These are phyloP conservation scores for Dolichoris vasculosae DNA, from an alignment of 1,140 invertebrate species.

Conservation along the genomic window DNA sequence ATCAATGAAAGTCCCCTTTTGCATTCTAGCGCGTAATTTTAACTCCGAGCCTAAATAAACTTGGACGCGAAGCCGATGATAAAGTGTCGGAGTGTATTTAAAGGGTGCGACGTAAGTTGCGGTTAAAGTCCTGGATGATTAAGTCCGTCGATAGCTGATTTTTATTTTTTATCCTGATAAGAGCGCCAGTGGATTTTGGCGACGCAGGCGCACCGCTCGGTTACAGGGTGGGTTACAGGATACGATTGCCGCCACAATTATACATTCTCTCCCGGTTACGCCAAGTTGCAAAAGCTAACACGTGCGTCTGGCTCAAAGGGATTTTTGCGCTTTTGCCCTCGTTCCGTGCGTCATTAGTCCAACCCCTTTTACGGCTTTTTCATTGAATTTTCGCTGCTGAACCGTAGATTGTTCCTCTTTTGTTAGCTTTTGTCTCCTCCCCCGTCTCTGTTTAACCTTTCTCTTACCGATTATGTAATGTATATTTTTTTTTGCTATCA, in stretches of 20 bases:
- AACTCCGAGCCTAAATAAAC: constrained; percentile 42
- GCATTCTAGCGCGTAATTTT: constrained; percentile 35
- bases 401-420: background rate
- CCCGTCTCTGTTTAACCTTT: background rate
- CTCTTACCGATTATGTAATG: background rate
- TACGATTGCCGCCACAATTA: too few species aligned
- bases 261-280: background rate
- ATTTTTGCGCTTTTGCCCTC: background rate
- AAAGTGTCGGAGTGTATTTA: constrained; percentile 19
- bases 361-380: background rate
- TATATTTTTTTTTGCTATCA: background rate
- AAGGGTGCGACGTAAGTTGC: too few species aligned
- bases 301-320: background rate
- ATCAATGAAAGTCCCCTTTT: constrained; percentile 29
- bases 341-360: background rate
- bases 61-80: constrained; percentile 29
- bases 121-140: too few species aligned
- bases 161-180: too few species aligned
- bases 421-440: background rate
- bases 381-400: background rate
- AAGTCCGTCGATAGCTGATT: too few species aligned
- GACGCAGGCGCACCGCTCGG: too few species aligned
- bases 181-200: too few species aligned
- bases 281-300: background rate
- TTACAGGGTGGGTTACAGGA: too few species aligned